A percentile compares a stretch with the other conserved stretches of the same genome.
phyloP scores from a whole-genome alignment of 2,113 vertebrate genomes.

The Bettongia penicillata region DNA sequence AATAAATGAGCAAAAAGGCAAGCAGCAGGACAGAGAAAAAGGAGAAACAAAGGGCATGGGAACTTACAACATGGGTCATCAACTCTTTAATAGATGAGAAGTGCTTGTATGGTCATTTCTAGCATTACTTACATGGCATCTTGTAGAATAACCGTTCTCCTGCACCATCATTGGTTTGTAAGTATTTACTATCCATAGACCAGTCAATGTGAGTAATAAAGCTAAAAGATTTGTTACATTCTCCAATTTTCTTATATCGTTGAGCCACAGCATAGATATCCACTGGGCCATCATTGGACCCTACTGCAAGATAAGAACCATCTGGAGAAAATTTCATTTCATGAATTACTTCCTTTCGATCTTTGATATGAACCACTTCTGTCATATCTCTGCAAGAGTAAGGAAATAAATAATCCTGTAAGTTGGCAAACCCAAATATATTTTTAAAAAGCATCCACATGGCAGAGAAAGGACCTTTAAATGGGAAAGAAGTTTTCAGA shows the following conservation, averaged over 20 bases:
- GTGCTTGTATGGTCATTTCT: background rate
- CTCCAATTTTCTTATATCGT: slow-evolving; percentile 97
- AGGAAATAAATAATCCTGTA: slow-evolving; percentile 28
- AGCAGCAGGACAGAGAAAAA: background rate
- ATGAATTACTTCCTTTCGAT: slow-evolving; percentile 97
- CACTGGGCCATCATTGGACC: slow-evolving; percentile 96
- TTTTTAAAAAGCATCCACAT: background rate
- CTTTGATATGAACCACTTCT: slow-evolving; percentile 98
- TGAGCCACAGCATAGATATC: slow-evolving; percentile 95
- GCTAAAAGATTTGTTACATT: slow-evolving; percentile 93
- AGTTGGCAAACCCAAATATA: slow-evolving; percentile 4
- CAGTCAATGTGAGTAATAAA: slow-evolving; percentile 99
- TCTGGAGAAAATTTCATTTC: slow-evolving; percentile 99
- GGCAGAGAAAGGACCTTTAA: background rate
- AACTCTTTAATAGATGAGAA: background rate
- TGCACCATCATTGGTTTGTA: slow-evolving; percentile 95
- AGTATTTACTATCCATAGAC: slow-evolving; percentile 95
- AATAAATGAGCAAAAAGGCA: background rate
- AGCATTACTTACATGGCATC: slow-evolving; percentile 93
- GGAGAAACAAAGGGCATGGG: too few species aligned
- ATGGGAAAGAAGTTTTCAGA: slow-evolving; percentile 11
- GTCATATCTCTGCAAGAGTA: slow-evolving; percentile 94
- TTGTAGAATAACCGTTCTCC: slow-evolving; percentile 95
- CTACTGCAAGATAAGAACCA: slow-evolving; percentile 94
- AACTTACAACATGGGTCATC: background rate